Base-by-base conservation (phyloP, 1,140 invertebrate species). In the Plodia interpunctella region DNA sequence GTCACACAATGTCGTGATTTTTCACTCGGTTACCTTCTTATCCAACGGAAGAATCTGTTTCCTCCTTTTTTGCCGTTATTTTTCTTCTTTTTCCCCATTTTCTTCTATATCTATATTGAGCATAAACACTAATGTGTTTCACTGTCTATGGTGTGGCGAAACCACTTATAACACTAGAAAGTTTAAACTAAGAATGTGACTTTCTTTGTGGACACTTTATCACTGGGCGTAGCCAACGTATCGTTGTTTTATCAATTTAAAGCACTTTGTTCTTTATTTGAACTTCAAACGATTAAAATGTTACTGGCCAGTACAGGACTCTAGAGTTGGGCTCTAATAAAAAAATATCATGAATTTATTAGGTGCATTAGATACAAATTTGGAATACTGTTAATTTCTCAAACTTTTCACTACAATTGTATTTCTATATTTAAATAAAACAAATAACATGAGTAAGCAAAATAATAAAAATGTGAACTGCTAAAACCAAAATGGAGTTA, bases 71-170 rank as follows among this genome's bases (percentile, higher is more conserved):
- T 84, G 15, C 68, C 76, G 58, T 68, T 79, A 63, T 74, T 79
- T 75, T 86, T 88, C 76, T 86, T 88, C 74, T 88, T 86, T 62
- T 86, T 88, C 61, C 85, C 85, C 85, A 88, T 88, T 73, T 70
- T 76, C 62, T 44, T 60, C 54, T 1, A 64, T 13, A 60, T 63
- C 53, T 57, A 69, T 55, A 57, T 62, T 32, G 57, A 68, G 32
- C 69, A 74, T 76, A 69, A 75, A 76, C 68, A 74, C 66, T 69
- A 67, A 49, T 67, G 54, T 66, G 64, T 60, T 62, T 63, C 53
- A 74, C 62, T 66, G 61, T 73, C 66, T 57, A 21, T 57, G 32
- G 4, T 49, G 15, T 25, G 19, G 19, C 8, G 50, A 32, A 32
- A 57, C 54, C 20, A 53, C 30, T 32, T 32, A 25, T 32, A 32